These are phyloP conservation scores for Epirrita christyi DNA, from an alignment of 2,888 invertebrate genomes.

Conservation along the genomic window DNA sequence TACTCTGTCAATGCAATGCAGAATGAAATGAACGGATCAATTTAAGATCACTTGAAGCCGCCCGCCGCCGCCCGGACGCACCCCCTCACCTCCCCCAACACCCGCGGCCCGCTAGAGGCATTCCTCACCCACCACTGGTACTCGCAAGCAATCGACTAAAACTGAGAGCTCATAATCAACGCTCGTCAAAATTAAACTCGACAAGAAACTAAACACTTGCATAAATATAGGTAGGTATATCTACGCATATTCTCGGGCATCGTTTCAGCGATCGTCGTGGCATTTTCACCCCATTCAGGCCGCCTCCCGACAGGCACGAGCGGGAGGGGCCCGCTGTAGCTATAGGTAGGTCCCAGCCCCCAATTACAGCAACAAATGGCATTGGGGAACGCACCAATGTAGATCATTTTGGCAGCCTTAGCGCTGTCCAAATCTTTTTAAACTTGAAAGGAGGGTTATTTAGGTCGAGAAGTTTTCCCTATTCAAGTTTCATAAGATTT, in stretches of 20 bases:
- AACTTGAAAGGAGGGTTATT: no score
- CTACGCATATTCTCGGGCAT: not conserved
- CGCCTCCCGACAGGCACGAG: slow-evolving; percentile 20
- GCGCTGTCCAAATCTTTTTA: no score
- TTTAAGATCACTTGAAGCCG: slow-evolving; percentile 63
- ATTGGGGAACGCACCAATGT: no score
- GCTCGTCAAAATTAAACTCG: slow-evolving; percentile 4
- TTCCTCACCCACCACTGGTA: slow-evolving; percentile 33
- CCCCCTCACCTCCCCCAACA: slow-evolving; percentile 24
- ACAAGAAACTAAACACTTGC: slow-evolving; percentile 34
- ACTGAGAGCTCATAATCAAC: slow-evolving; percentile 21
- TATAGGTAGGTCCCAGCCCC: no score
- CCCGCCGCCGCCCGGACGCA: slow-evolving; percentile 30
- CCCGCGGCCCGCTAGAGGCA: slow-evolving; percentile 32
- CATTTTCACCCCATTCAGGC: slow-evolving; percentile 19
- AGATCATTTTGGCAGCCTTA: no score
- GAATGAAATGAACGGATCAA: slow-evolving; percentile 61
- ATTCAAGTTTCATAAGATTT: no score
- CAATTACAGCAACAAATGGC: no score
- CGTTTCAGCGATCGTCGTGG: slow-evolving; percentile 34
- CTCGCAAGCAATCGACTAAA: slow-evolving; percentile 43
- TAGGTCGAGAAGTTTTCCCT: no score
- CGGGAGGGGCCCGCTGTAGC: not conserved
- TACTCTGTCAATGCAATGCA: no score
- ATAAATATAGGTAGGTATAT: slow-evolving; percentile 25